Evolutionary conservation across 2,797 vertebrate genomes (phyloP).

Genomic region (Chromis chromis): DNA sequence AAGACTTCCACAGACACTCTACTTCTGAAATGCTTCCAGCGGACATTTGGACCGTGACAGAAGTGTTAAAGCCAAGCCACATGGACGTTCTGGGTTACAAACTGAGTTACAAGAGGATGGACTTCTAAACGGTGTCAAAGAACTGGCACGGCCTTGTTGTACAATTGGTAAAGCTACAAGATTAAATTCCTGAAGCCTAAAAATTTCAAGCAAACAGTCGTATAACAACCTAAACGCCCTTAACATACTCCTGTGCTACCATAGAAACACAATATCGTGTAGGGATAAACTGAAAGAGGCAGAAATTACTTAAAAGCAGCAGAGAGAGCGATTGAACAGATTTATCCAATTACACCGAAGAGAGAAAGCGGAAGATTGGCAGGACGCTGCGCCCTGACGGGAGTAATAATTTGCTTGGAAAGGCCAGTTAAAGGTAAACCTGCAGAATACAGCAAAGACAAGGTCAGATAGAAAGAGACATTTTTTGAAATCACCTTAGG

Average conservation of each 20-base stretch:
- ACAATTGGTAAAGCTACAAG: slow-evolving; percentile 22
- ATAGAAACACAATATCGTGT: slow-evolving; percentile 2
- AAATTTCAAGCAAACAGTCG: slow-evolving; percentile 2
- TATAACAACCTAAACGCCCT: neutral
- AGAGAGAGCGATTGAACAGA: slow-evolving; percentile 30
- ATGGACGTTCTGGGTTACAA: slow-evolving; percentile 31
- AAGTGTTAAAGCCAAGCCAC: slow-evolving; percentile 33
- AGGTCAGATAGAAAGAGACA: slow-evolving; percentile 36
- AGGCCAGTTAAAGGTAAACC: slow-evolving; percentile 45
- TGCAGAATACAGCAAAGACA: slow-evolving; percentile 42
- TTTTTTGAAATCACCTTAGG: slow-evolving; percentile 40
- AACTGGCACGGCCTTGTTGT: slow-evolving; percentile 3
- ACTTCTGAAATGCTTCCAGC: slow-evolving; percentile 37
- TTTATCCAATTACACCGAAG: slow-evolving; percentile 47
- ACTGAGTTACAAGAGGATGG: slow-evolving; percentile 26
- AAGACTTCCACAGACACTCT: slow-evolving; percentile 1
- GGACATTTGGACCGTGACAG: slow-evolving; percentile 42
- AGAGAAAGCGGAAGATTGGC: slow-evolving; percentile 49
- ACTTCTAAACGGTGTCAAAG: slow-evolving; percentile 25
- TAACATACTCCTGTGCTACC: slow-evolving; percentile 9
- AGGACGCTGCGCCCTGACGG: slow-evolving; percentile 41
- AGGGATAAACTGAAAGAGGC: slow-evolving; percentile 4
- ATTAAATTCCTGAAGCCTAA: neutral
- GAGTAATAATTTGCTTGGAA: slow-evolving; percentile 56
- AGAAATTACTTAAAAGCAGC: slow-evolving; percentile 24